Percentiles rank a stretch among this genome's conserved stretches.
Conservation (phyloP, 37 sponge, comb jelly and placozoan genomes). For the Haliclona indistincta region DNA sequence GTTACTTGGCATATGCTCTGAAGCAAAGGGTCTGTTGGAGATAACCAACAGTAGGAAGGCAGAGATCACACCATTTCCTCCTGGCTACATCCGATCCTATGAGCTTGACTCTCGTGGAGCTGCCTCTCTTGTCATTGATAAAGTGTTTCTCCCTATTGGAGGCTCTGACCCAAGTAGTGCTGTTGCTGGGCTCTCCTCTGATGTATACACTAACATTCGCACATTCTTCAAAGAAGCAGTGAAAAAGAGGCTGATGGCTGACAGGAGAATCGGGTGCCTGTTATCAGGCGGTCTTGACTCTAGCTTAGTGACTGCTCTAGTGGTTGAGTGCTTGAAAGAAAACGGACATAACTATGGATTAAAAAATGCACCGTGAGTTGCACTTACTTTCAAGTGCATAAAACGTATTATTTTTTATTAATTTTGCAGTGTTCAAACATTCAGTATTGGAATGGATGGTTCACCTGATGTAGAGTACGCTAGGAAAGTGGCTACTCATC, state of each 20-base stretch:
- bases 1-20: slow-evolving; percentile 28
- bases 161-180: slow-evolving; percentile 7
- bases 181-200: not conserved
- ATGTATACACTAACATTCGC: slow-evolving; percentile 21
- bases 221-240: slow-evolving; percentile 63
- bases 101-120: slow-evolving; percentile 8
- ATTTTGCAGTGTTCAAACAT: slow-evolving; percentile 67
- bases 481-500: slow-evolving; percentile 42
- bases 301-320: slow-evolving; percentile 70
- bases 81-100: slow-evolving; percentile 36
- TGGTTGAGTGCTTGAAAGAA: slow-evolving; percentile 31
- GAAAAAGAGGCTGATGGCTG: slow-evolving; percentile 55
- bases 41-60: slow-evolving; percentile 6
- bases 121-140: slow-evolving; percentile 6
- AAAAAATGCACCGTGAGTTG: not conserved
- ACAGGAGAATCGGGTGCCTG: slow-evolving; percentile 49
- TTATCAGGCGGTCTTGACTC: slow-evolving; percentile 78
- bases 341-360: not conserved
- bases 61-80: slow-evolving; percentile 38
- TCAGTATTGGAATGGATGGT: slow-evolving; percentile 74
- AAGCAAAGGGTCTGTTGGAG: slow-evolving; percentile 52
- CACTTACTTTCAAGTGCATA: not conserved
- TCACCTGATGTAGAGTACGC: slow-evolving; percentile 60
- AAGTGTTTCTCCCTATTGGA: slow-evolving; percentile 5
- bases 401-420: too few relatives aligned